phyloP scores from a whole-genome alignment of 2,797 vertebrate genomes.

The Periparus ater region DNA sequence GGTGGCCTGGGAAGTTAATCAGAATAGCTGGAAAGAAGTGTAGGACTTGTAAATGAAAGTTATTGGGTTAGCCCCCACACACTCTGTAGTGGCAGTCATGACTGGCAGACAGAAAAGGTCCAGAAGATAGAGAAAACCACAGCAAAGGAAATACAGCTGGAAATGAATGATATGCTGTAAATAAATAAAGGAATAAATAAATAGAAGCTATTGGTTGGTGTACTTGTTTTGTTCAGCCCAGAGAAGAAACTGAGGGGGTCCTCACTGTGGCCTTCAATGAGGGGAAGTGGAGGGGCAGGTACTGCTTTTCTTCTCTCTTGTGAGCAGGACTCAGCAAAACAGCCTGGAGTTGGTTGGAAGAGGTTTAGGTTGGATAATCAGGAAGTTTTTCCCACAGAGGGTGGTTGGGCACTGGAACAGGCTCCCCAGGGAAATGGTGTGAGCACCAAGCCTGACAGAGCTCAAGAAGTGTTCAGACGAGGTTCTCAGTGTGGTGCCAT shows the following conservation, averaged over 20 bases:
- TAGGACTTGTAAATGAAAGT: not conserved
- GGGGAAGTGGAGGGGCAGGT: too few relatives aligned
- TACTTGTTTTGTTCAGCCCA: not conserved
- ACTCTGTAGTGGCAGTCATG: not conserved
- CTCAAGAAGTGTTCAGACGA: not conserved
- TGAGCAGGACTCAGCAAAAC: rapidly evolving
- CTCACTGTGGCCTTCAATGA: not conserved
- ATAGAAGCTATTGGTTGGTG: not conserved
- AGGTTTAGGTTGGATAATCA: not conserved
- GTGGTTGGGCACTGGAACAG: not conserved
- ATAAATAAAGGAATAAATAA: not conserved
- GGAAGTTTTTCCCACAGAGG: not conserved
- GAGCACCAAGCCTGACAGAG: not conserved
- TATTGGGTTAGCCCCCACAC: not conserved
- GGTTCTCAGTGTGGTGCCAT: rapidly evolving
- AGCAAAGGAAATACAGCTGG: not conserved
- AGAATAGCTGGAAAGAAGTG: not conserved
- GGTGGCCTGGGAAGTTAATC: not conserved
- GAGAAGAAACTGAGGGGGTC: not conserved
- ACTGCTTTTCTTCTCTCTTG: not conserved
- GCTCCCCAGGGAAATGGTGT: not conserved
- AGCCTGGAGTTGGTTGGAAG: not conserved
- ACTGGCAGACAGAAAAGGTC: not conserved
- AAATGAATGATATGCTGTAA: not conserved
- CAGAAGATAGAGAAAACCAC: not conserved